Evolutionary conservation across 2,113 vertebrate genomes (phyloP).

Genomic region (Zeus faber): DNA sequence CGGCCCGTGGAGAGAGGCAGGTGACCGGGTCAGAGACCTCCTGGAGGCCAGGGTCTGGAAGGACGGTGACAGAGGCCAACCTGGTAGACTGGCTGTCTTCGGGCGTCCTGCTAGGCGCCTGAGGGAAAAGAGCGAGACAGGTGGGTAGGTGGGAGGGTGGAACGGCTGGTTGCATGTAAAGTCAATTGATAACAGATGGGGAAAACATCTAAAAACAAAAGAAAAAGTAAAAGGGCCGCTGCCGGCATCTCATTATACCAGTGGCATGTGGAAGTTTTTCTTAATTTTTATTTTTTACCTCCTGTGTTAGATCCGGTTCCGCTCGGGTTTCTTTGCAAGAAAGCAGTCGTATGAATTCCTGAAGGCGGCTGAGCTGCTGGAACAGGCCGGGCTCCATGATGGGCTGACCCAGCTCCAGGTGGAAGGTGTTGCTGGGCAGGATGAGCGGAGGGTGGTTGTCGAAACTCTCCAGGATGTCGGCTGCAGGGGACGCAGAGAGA

Average conservation of each 20-base stretch:
- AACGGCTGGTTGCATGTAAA: too few relatives aligned
- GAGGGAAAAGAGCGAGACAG: slow-evolving; percentile 2
- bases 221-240: not conserved
- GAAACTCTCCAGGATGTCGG: slow-evolving; percentile 76
- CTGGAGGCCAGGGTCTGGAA: slow-evolving; percentile 13
- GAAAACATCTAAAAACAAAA: not conserved
- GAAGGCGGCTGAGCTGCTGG: slow-evolving; percentile 52
- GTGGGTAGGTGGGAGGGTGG: not conserved
- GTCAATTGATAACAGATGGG: too few relatives aligned
- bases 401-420: slow-evolving; percentile 70
- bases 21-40: slow-evolving; percentile 12
- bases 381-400: slow-evolving; percentile 59
- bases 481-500: slow-evolving; percentile 33
- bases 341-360: slow-evolving; percentile 51
- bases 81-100: slow-evolving; percentile 38
- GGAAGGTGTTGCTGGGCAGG: slow-evolving; percentile 69
- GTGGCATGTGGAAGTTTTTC: too few relatives aligned
- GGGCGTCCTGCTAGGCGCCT: slow-evolving; percentile 9
- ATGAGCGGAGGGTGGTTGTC: slow-evolving; percentile 79
- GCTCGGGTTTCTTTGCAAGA: slow-evolving; percentile 24
- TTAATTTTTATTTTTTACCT: too few relatives aligned
- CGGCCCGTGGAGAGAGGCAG: slow-evolving; percentile 13
- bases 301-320: slow-evolving; percentile 13
- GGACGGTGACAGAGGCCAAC: slow-evolving; percentile 18
- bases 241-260: too few relatives aligned